Base-by-base conservation (phyloP, 2,797 vertebrate genomes). In the Anableps anableps region DNA sequence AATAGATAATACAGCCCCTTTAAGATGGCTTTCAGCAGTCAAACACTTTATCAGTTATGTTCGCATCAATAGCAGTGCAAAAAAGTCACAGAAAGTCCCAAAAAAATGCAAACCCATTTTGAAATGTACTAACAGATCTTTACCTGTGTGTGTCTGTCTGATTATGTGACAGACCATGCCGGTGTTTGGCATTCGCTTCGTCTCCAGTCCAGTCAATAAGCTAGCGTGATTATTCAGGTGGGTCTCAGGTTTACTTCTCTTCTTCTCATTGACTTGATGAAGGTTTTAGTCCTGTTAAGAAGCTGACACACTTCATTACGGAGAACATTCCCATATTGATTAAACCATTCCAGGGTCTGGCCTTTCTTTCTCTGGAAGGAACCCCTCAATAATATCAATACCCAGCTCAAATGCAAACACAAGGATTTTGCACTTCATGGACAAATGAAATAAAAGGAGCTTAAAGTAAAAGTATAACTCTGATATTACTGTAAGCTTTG, bases 261-360 rank as follows among this genome's bases (percentile, higher is more conserved):
- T 72, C 74, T 89, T 81, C 93, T 95, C 94, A 95, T 95, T 96
- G 96, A 96, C 95, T 95, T 92, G 92, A 94, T 94, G 90, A 95
- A 96, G 94, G 91, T 96, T 96, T 96, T 95, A 94, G 94, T 96
- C 96, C 96, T 85, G 96, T 97, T 97, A 97, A 97, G 97, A 97
- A 96, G 95, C 97, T 96, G 97, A 97, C 97, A 97, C 96, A 95
- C 95, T 97, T 92, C 95, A 97, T 98, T 97, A 97, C 94, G 88
- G 93, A 86, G 95, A 97, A 96, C 96, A 97, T 96, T 96, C 95
- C 89, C 90, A 88, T 97, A 98, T 98, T 97, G 97, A 98, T 99
- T 97, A 97, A 96, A 96, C 95, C 93, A 96, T 97, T 97, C 95
- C 94, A 93, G 92, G 94, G 94, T 90, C 94, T 96, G 95, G 95